Percentiles rank a stretch among this genome's conserved stretches.
These are phyloP conservation scores for Cuculus canorus DNA, from an alignment of 2,797 vertebrate genomes.

Conservation along the genomic window DNA sequence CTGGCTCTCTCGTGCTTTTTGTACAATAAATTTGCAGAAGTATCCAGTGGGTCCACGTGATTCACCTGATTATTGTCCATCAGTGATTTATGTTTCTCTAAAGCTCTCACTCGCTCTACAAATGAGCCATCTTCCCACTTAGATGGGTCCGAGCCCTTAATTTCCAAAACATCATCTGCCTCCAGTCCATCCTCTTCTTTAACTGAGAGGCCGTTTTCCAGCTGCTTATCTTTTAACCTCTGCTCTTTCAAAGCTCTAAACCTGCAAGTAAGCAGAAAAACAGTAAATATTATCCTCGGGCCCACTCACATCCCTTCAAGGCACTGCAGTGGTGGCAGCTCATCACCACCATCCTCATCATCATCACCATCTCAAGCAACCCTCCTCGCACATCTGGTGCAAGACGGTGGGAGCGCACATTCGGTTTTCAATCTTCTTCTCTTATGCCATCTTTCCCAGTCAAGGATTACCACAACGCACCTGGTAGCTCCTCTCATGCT, in stretches of 20 bases:
- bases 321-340: neutral
- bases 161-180: constrained; percentile 52
- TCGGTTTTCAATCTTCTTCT: neutral
- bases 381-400: neutral
- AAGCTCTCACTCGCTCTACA: constrained; percentile 79
- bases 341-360: neutral
- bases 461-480: neutral
- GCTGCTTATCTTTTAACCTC: constrained; percentile 71
- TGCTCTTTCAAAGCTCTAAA: constrained; percentile 82
- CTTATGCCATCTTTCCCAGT: neutral
- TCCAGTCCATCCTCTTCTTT: constrained; percentile 44
- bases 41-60: constrained; percentile 40
- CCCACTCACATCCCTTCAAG: neutral
- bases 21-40: constrained; percentile 23
- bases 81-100: constrained; percentile 71
- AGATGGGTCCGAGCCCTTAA: constrained; percentile 86
- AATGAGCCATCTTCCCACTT: constrained; percentile 87
- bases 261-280: constrained; percentile 75
- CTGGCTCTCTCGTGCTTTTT: constrained; percentile 71
- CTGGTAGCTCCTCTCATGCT: neutral
- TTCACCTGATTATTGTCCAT: constrained; percentile 70
- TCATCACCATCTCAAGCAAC: neutral
- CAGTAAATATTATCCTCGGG: neutral
- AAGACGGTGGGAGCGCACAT: accelerated
- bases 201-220: constrained; percentile 75